Evolutionary conservation across 2,797 vertebrate species (phyloP).

Genomic region (Chaetophractus vellerosus): DNA sequence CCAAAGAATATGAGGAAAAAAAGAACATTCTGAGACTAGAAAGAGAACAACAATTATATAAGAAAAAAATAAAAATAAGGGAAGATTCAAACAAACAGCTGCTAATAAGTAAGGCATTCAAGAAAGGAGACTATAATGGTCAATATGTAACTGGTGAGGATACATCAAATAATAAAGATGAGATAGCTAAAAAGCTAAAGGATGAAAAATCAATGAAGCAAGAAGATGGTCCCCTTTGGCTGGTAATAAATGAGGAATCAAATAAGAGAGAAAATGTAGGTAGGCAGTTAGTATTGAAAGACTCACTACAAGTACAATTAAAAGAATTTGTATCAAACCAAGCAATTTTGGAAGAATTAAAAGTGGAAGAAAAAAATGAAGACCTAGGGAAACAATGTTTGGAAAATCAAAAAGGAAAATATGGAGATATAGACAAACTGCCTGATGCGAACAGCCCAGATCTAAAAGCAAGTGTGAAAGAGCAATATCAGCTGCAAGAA

Average conservation of each 20-base stretch:
- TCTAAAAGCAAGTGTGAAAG: constrained; percentile 44
- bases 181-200: neutral
- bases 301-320: constrained; percentile 16
- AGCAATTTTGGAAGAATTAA: constrained; percentile 19
- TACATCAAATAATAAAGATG: constrained; percentile 34
- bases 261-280: constrained; percentile 1
- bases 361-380: constrained; percentile 48
- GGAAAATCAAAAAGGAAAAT: constrained; percentile 33
- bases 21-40: constrained; percentile 87
- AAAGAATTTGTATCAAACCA: constrained; percentile 18
- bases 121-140: constrained; percentile 20
- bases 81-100: constrained; percentile 70
- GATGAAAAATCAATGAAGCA: constrained; percentile 37
- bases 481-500: constrained; percentile 48
- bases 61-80: constrained; percentile 74
- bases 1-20: constrained; percentile 88
- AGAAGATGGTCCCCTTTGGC: neutral
- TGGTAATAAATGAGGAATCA: constrained; percentile 8
- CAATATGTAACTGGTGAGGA: neutral
- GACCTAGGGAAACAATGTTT: neutral
- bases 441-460: neutral
- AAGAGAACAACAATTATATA: constrained; percentile 81
- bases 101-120: constrained; percentile 56
- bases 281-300: neutral
- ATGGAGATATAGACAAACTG: neutral